phyloP scores from a whole-genome alignment of 2,797 vertebrate species.

The Aldrovandia affinis region DNA sequence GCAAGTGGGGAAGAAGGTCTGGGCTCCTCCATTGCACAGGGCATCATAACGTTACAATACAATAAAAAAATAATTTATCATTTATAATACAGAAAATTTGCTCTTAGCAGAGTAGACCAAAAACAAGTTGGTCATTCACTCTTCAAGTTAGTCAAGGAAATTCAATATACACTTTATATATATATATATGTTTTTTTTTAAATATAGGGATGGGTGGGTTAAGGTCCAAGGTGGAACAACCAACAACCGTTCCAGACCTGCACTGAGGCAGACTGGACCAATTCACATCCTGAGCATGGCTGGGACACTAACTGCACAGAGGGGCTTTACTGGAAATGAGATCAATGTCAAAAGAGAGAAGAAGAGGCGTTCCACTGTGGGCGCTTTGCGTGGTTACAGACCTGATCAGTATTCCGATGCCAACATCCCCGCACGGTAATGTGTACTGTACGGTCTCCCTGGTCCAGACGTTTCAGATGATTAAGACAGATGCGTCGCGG shows the following conservation, averaged over 20 bases:
- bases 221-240: too few relatives aligned
- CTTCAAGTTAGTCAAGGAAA: too few relatives aligned
- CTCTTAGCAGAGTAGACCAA: too few relatives aligned
- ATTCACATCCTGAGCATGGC: not conserved
- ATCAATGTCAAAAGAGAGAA: not conserved
- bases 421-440: not conserved
- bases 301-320: not conserved
- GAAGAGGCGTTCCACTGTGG: not conserved
- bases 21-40: not conserved
- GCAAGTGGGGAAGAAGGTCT: not conserved
- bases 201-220: too few relatives aligned
- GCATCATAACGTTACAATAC: not conserved
- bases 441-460: not conserved
- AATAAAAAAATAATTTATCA: too few relatives aligned
- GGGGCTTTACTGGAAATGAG: not conserved
- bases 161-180: too few relatives aligned
- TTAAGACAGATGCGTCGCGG: not conserved
- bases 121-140: too few relatives aligned
- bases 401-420: not conserved
- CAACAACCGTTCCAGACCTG: too few relatives aligned
- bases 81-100: too few relatives aligned
- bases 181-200: too few relatives aligned
- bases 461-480: not conserved
- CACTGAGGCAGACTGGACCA: not conserved
- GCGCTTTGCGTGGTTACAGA: not conserved